phyloP scores from a whole-genome alignment of 2,113 vertebrate genomes.

The Vombatus ursinus region DNA sequence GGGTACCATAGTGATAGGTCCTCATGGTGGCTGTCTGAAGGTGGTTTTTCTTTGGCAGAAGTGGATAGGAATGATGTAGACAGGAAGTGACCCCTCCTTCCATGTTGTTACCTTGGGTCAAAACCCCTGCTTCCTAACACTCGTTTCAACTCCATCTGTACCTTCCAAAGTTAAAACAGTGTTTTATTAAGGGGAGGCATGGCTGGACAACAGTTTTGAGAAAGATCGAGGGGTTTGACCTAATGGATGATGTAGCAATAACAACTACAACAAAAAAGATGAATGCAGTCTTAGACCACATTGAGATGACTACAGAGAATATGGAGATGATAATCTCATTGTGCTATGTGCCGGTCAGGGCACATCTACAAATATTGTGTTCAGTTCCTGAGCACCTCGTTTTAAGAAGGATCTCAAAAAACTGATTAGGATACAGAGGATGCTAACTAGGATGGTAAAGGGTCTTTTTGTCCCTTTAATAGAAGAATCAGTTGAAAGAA shows the following conservation, averaged over 20 bases:
- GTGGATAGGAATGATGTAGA: not conserved
- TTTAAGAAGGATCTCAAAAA: not conserved
- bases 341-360: not conserved
- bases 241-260: not conserved
- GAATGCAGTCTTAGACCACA: not conserved
- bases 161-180: not conserved
- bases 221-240: not conserved
- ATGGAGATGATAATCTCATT: not conserved
- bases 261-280: not conserved
- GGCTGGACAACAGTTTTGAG: not conserved
- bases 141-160: not conserved
- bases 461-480: not conserved
- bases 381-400: not conserved
- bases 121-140: not conserved
- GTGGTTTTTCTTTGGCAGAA: not conserved
- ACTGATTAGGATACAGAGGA: not conserved
- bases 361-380: not conserved
- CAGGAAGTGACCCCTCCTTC: not conserved
- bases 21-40: not conserved
- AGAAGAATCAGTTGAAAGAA: not conserved
- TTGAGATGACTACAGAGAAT: not conserved
- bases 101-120: not conserved
- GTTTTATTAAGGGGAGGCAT: not conserved
- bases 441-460: not conserved
- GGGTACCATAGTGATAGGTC: not conserved